Evolutionary conservation across 1,140 invertebrate species (phyloP), one percentile per base, ranked within the genome.

Genomic region (Temnothorax longispinosus): DNA sequence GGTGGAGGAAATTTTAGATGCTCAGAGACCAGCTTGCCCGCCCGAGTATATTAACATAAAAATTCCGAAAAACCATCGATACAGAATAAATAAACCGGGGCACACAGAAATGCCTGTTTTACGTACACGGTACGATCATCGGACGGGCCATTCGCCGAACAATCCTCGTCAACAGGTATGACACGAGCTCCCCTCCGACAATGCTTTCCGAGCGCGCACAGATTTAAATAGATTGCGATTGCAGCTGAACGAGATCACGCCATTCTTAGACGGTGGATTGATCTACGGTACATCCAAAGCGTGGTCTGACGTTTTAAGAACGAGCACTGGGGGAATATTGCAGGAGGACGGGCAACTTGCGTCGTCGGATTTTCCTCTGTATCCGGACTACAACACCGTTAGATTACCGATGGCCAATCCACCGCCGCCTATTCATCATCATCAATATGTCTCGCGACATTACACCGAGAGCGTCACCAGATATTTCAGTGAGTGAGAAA

Each of bases 1-100:
- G 3, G 96, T 97, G 18, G 96, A 97, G 92, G 96, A 97, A 94
- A 96, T 97, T 78, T 91, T 97, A 65, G 96, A 97, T 94, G 95
- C 96, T 11, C 96, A 97, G 90, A 92, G 95, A 86, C 91, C 96
- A 21, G 95, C 95, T n/a, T 96, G 96, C 93, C 96, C 96, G 18
- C 96, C 96, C 0, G 96, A 96, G 92, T 96, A 96, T 91, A 96
- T 96, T 81, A 96, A 96, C 82, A 95, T 97, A 72, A n/a, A 89
- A 32, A 95, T 97, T 62, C 96, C 96, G 15, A 50, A 93, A 62
- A 56, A 90, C 47, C 96, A 96, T 89, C 52, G 18, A 5, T 96
- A 95, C 69, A 88, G 81, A 84, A 86, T n/a, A 44, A 3, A 13
- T 7, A 76, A 81, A 47, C 56, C 85, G 38, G 85, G 88, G 1